A percentile compares a stretch with the other conserved stretches of the same genome.
Conservation (phyloP, 2,888 invertebrate species). For the Mechanitis messenoides region DNA sequence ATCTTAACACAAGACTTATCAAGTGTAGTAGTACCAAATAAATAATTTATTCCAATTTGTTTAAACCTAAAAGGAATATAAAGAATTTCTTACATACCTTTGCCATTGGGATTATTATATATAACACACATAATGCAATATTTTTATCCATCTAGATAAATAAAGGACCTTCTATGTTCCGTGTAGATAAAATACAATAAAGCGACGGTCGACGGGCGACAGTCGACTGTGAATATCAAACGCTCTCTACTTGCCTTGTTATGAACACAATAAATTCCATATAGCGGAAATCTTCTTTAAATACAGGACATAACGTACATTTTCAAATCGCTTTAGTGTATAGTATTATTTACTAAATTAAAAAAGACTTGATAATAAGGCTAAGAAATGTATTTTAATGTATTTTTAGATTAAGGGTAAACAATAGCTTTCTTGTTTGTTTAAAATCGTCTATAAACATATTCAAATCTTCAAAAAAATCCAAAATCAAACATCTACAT, state of each 20-base stretch:
- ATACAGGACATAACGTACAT: constrained; percentile 8
- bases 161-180: not conserved
- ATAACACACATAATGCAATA: constrained; percentile 11
- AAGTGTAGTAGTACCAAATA: no score
- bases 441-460: no score
- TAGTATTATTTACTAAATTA: not conserved
- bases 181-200: not conserved
- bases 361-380: no score
- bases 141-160: constrained; percentile 18
- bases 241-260: constrained; percentile 15
- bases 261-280: constrained; percentile 25
- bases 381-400: no score
- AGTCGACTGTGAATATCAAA: constrained; percentile 4
- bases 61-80: no score
- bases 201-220: not conserved
- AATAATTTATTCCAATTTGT: no score
- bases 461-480: no score
- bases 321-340: not conserved
- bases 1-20: no score
- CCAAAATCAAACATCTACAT: no score
- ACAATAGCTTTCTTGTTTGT: no score
- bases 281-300: constrained; percentile 11
- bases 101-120: constrained; percentile 13
- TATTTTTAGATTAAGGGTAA: no score
- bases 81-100: constrained; percentile 17